phyloP scores from a whole-genome alignment of 2,888 invertebrate species.

The Epirrhoe tristata region DNA sequence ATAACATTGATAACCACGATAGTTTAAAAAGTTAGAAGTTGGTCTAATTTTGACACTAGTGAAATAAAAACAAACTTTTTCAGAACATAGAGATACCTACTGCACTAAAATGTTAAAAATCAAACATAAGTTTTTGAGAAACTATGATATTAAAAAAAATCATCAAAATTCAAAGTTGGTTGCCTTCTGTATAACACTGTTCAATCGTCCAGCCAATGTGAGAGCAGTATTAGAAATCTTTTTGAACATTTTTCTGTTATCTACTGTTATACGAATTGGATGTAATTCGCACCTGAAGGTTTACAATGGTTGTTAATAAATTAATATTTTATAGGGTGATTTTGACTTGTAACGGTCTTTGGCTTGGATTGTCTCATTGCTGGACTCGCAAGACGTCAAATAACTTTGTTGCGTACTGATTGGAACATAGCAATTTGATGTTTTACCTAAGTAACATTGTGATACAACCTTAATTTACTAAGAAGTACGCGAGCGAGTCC shows the following conservation, averaged over 20 bases:
- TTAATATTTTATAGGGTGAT: slow-evolving; percentile 36
- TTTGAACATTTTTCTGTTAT: slow-evolving; percentile 36
- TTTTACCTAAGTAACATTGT: slow-evolving; percentile 3
- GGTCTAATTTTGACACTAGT: too few relatives aligned
- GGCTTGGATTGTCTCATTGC: slow-evolving; percentile 22
- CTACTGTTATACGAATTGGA: slow-evolving; percentile 33
- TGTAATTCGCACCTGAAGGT: slow-evolving; percentile 33
- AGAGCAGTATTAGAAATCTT: slow-evolving; percentile 19
- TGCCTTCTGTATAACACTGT: too few relatives aligned
- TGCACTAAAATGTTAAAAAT: too few relatives aligned
- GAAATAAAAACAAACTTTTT: too few relatives aligned
- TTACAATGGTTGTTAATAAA: slow-evolving; percentile 38
- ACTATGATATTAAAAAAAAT: too few relatives aligned
- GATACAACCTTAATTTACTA: slow-evolving; percentile 11
- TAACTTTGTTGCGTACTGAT: not conserved
- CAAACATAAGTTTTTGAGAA: too few relatives aligned
- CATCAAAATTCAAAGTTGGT: too few relatives aligned
- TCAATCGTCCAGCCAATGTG: slow-evolving; percentile 14
- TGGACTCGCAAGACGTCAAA: not conserved
- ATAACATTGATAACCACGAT: too few relatives aligned
- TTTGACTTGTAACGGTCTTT: slow-evolving; percentile 33
- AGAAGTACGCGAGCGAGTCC: not conserved
- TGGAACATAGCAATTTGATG: not conserved
- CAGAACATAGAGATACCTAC: too few relatives aligned
- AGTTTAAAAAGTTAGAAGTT: too few relatives aligned